Base-by-base conservation (phyloP, 2,797 vertebrate species). In the Discoglossus pictus region DNA sequence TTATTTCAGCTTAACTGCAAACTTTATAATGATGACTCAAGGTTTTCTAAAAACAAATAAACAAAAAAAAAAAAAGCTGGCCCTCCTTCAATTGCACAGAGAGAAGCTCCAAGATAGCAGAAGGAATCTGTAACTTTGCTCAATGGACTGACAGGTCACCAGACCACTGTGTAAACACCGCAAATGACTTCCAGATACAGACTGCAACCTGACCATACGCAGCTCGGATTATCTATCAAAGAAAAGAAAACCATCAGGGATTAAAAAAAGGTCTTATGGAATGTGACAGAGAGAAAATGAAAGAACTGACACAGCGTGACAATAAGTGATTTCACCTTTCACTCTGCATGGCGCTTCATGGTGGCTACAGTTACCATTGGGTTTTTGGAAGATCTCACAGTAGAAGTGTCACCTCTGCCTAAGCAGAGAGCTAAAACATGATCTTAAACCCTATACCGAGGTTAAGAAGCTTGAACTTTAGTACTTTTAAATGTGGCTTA, bases 1-100 rank as follows among this genome's bases (percentile, higher is more conserved):
- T 64, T 70, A 70, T 63, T 70, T 36, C 52, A 58, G 23, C 35
- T 21, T 58, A 43, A 24, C 43, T 51, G 51, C 60, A 64, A 48
- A 21, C 25, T 51, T 48, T 63, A 35, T 35, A 70, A 64, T 64
- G 51, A 44, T 63, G 52, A 58, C 38, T 54, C 47, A 6, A 24
- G 35, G 16, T 36, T 63, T 64, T 18, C 35, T 35, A 35, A 55
- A 31, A 46, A 46, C 59, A 62, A 56, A 63, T 70, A 70, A 70
- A 70, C 52, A 63, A 24, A 27, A 2, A 6, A 27, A 2, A 6
- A 39, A 63, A 65, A 50, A 20, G 4, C 52, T 70, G 59, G 51
- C 48, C n/a, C 24, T 15, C 21, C 43, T 56, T 62, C 60, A 62
- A 24, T 38, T 48, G 15, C 40, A 54, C 34, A 36, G 42, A 62